These are phyloP conservation scores for Pharmacophagus antenor DNA, from an alignment of 2,888 invertebrate species.

Conservation along the genomic window DNA sequence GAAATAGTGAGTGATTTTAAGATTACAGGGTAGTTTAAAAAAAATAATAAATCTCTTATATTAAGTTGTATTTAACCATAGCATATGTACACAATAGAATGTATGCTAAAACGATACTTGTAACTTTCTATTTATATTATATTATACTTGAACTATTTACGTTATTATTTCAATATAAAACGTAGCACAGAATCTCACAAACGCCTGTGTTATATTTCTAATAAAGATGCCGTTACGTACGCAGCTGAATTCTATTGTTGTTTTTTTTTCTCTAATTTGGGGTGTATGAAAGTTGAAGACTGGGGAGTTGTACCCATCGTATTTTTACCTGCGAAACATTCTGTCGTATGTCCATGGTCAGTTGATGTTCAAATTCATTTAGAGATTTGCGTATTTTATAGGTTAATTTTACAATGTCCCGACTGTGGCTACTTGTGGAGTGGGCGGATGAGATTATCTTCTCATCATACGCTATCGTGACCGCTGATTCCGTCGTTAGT, in stretches of 20 bases:
- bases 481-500: slow-evolving; percentile 42
- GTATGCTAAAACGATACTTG: too few relatives aligned
- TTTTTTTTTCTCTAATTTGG: slow-evolving; percentile 34
- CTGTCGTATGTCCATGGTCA: slow-evolving; percentile 30
- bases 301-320: slow-evolving; percentile 34
- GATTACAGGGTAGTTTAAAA: too few relatives aligned
- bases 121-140: neutral
- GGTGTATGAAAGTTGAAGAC: slow-evolving; percentile 28
- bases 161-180: neutral
- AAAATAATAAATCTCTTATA: too few relatives aligned
- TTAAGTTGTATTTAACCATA: too few relatives aligned
- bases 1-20: too few relatives aligned
- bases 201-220: neutral
- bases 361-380: slow-evolving; percentile 32
- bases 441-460: slow-evolving; percentile 56
- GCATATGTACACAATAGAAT: too few relatives aligned
- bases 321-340: slow-evolving; percentile 40
- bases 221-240: slow-evolving; percentile 13
- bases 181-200: neutral
- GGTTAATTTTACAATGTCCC: slow-evolving; percentile 44
- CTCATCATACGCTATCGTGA: slow-evolving; percentile 53
- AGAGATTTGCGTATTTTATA: slow-evolving; percentile 19
- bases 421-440: slow-evolving; percentile 59
- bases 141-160: neutral
- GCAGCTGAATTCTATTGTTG: slow-evolving; percentile 13